Evolutionary conservation across 2,113 vertebrate species (phyloP).

Genomic region (Bos javanicus): DNA sequence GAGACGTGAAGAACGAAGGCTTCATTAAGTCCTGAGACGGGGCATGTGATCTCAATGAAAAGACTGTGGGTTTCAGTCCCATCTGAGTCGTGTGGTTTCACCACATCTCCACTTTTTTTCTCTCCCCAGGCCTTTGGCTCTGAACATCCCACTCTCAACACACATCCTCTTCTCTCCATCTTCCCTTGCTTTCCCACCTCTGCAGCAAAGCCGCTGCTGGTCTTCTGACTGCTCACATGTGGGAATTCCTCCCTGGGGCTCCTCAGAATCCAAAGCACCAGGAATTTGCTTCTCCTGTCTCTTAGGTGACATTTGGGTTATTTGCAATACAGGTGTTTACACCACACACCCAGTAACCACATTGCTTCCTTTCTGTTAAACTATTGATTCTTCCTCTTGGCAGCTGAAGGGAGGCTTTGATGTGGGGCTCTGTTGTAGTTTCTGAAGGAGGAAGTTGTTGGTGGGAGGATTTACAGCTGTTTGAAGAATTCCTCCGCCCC

Average conservation of each 20-base stretch:
- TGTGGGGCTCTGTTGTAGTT: slow-evolving; percentile 37
- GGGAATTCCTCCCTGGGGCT: not conserved
- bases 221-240: not conserved
- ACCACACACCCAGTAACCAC: not conserved
- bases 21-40: not conserved
- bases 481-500: slow-evolving; percentile 61
- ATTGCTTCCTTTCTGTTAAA: slow-evolving; percentile 58
- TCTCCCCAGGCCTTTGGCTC: not conserved
- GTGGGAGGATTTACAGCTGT: slow-evolving; percentile 67
- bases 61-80: not conserved
- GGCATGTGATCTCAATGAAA: not conserved
- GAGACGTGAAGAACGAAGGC: not conserved
- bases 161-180: not conserved
- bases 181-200: not conserved
- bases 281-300: not conserved
- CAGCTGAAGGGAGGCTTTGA: slow-evolving; percentile 48
- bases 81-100: not conserved
- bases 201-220: not conserved
- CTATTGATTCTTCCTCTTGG: slow-evolving; percentile 58
- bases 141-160: not conserved
- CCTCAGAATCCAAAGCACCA: not conserved
- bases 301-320: slow-evolving; percentile 16
- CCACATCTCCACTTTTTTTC: not conserved
- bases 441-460: slow-evolving; percentile 53
- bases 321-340: slow-evolving; percentile 30